A percentile compares a stretch with the other conserved stretches of the same genome.
These are phyloP conservation scores for Hoplodrina blanda DNA, from an alignment of 2,888 invertebrate genomes.

Conservation along the genomic window DNA sequence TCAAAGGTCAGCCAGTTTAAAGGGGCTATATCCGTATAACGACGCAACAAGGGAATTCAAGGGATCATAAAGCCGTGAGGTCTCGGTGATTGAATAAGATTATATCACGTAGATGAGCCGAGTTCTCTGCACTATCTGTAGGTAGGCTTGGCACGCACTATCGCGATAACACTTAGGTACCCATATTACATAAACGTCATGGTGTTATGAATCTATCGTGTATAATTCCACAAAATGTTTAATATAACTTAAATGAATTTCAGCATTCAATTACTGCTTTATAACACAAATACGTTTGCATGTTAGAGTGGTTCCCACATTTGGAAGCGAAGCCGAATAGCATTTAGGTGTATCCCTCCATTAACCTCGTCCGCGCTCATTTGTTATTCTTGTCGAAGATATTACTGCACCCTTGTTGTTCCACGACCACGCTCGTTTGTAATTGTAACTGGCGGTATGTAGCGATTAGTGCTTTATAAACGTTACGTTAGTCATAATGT, in stretches of 20 bases:
- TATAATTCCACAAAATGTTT: background rate
- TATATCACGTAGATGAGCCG: slow-evolving; percentile 35
- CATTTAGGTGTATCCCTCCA: slow-evolving; percentile 43
- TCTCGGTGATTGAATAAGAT: slow-evolving; percentile 37
- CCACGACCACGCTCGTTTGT: slow-evolving; percentile 47
- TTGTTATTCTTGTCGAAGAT: slow-evolving; percentile 61
- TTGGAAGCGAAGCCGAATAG: slow-evolving; percentile 17
- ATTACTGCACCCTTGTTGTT: slow-evolving; percentile 52
- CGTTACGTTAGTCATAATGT: background rate
- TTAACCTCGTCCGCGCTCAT: slow-evolving; percentile 43
- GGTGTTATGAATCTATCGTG: background rate
- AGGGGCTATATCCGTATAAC: slow-evolving; percentile 8
- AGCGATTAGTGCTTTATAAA: slow-evolving; percentile 32
- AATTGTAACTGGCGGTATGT: slow-evolving; percentile 37
- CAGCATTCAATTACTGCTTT: slow-evolving; percentile 4
- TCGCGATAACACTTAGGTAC: slow-evolving; percentile 13
- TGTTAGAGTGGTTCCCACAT: slow-evolving; percentile 15
- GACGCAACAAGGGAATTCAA: slow-evolving; percentile 24
- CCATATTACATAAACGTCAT: background rate
- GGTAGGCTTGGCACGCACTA: slow-evolving; percentile 15
- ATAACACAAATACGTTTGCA: slow-evolving; percentile 1
- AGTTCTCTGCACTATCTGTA: slow-evolving; percentile 16
- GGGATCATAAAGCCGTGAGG: slow-evolving; percentile 25
- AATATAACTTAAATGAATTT: background rate
- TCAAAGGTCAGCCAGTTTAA: slow-evolving; percentile 31